Conservation (phyloP, 2,797 vertebrate genomes). For the Oceanodroma leucorhoa region DNA sequence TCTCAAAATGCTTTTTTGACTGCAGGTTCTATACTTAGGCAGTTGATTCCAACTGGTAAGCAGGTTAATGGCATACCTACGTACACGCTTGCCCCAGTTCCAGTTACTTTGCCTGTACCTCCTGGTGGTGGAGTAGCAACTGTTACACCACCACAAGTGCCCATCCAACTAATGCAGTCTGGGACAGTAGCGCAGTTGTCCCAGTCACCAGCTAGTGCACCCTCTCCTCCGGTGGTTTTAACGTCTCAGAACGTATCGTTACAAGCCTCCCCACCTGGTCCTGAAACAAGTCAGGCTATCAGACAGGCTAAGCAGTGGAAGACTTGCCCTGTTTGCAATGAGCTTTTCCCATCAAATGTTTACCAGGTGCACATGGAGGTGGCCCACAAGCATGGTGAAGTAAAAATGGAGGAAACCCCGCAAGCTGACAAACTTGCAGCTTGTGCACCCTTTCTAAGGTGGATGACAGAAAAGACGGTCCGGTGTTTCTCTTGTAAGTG, state of each 20-base stretch:
- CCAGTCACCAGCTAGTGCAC: conserved; percentile 50
- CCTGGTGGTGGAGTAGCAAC: conserved; percentile 66
- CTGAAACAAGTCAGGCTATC: conserved; percentile 37
- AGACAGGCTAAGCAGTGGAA: conserved; percentile 94
- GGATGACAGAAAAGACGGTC: conserved; percentile 91
- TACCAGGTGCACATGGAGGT: conserved; percentile 93
- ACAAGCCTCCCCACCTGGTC: conserved; percentile 10
- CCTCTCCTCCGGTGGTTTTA: conserved; percentile 58
- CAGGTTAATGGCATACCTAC: conserved; percentile 93
- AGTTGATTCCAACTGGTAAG: conserved; percentile 93
- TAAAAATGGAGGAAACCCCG: conserved; percentile 1
- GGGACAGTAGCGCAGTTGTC: conserved; percentile 74
- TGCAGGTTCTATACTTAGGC: conserved; percentile 87
- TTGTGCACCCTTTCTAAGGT: conserved; percentile 87
- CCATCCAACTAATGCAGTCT: conserved; percentile 77
- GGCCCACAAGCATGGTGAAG: conserved; percentile 80
- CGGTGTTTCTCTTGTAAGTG: conserved; percentile 89
- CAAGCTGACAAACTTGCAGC: conserved; percentile 86
- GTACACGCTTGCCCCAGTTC: conserved; percentile 90
- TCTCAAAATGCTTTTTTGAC: conserved; percentile 86
- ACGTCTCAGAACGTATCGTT: conserved; percentile 38
- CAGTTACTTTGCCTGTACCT: conserved; percentile 80
- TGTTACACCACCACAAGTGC: conserved; percentile 74
- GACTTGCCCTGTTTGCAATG: conserved; percentile 93
- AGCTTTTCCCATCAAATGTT: conserved; percentile 93